Evolutionary conservation across 2,797 vertebrate species (phyloP), one percentile per base, ranked within the genome.

Genomic region (Pogonophryne albipinna): DNA sequence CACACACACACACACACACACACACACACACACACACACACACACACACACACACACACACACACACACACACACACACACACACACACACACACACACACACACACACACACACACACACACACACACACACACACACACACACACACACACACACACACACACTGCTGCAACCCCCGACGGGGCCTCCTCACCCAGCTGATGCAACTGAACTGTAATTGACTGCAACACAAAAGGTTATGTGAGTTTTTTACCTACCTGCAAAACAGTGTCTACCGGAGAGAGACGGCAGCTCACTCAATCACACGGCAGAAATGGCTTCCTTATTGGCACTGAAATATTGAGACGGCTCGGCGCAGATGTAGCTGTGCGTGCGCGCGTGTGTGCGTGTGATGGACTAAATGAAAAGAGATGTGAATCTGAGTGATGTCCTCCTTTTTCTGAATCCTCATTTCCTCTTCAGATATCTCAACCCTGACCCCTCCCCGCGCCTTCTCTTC

Each of bases 131-230:
- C 14, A 49, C 59, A 56, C 84, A 50, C 77, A 85, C 77, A 84
- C 57, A 72, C 60, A 38, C 23, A 23, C 23, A 23, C 23, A 23
- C n/a, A 23, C 34, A 31, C 51, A 55, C 66, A 68, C 42, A 56
- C 65, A 56, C 81, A 0, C 27, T 27, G 27, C 34, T 34, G 34
- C 34, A 90, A 89, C 71, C 90, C 91, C 92, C 92, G 34, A 75
- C 62, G 94, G 92, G 89, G 92, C 85, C 84, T 91, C 79, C 86
- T 85, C 79, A 90, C 83, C 80, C 90, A 91, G 95, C 93, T 95
- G 94, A 96, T 93, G 95, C 94, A 95, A 96, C 93, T 87, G 83
- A 89, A 93, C 91, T 93, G 94, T 94, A 95, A 95, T 93, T 94
- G 92, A 91, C 91, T 94, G 94, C 92, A 94, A 95, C 92, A 92